These are phyloP conservation scores for Erpornis zantholeuca DNA, from an alignment of 2,113 vertebrate genomes.

Conservation along the genomic window DNA sequence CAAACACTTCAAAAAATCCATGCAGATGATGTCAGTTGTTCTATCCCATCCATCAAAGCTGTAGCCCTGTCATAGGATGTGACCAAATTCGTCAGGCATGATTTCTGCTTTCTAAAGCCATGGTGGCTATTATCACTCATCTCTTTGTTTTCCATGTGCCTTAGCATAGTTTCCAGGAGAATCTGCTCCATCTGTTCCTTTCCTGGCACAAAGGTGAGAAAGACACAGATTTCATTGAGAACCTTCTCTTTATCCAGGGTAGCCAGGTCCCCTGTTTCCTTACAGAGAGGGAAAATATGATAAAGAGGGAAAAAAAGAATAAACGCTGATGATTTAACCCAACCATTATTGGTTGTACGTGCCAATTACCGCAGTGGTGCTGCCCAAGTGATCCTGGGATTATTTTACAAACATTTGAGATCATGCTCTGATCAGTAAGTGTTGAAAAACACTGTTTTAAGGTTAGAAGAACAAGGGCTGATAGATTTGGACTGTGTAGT, in stretches of 20 bases:
- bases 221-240: not conserved
- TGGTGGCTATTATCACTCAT: not conserved
- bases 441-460: not conserved
- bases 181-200: not conserved
- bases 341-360: not conserved
- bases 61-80: not conserved
- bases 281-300: not conserved
- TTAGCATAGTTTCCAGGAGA: not conserved
- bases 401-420: not conserved
- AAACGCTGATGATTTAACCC: not conserved
- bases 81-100: not conserved
- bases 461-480: not conserved
- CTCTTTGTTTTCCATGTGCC: not conserved
- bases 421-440: not conserved
- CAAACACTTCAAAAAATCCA: not conserved
- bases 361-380: not conserved
- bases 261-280: not conserved
- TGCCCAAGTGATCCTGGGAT: not conserved
- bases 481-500: not conserved
- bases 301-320: not conserved
- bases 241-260: not conserved
- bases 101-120: not conserved
- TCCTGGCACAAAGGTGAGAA: not conserved
- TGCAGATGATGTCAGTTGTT: not conserved
- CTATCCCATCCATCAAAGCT: not conserved